These are phyloP conservation scores for Girardinichthys multiradiatus DNA, from an alignment of 2,113 vertebrate species.

Conservation along the genomic window DNA sequence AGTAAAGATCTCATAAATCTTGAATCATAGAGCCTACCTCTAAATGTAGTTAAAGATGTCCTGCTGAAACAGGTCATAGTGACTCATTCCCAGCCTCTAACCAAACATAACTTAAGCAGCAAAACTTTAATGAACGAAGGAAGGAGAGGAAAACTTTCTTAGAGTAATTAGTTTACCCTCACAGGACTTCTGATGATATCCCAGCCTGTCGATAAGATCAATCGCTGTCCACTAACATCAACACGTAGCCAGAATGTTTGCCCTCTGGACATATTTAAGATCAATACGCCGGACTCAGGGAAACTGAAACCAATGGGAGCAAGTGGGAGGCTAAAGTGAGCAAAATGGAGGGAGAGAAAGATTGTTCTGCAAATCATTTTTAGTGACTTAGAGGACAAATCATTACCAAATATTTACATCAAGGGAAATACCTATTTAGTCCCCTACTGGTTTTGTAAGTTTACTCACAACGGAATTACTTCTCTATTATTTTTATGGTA, in stretches of 20 bases:
- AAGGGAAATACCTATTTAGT: background rate
- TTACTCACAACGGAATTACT: too few species aligned
- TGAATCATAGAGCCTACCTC: constrained; percentile 25
- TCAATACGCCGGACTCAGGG: constrained; percentile 45
- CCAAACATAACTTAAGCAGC: constrained; percentile 12
- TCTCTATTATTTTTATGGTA: too few species aligned
- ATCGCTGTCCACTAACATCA: constrained; percentile 28
- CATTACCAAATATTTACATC: constrained; percentile 3
- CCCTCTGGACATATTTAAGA: constrained; percentile 41
- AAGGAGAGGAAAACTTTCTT: background rate
- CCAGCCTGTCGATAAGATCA: constrained; percentile 43
- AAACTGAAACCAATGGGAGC: constrained; percentile 30
- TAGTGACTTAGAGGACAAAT: constrained; percentile 40
- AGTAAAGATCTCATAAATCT: constrained; percentile 40
- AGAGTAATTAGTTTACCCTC: constrained; percentile 42
- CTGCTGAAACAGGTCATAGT: constrained; percentile 24
- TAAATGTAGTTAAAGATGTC: constrained; percentile 16
- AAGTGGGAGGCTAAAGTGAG: constrained; percentile 11
- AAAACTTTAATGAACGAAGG: constrained; percentile 17
- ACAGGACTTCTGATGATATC: constrained; percentile 21
- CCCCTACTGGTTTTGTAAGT: too few species aligned
- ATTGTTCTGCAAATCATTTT: constrained; percentile 35
- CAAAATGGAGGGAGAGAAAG: constrained; percentile 10
- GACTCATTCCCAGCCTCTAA: constrained; percentile 9
- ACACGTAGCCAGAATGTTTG: constrained; percentile 23